Evolutionary conservation across 2,888 invertebrate species (phyloP).

Genomic region (Rhingia campestris): DNA sequence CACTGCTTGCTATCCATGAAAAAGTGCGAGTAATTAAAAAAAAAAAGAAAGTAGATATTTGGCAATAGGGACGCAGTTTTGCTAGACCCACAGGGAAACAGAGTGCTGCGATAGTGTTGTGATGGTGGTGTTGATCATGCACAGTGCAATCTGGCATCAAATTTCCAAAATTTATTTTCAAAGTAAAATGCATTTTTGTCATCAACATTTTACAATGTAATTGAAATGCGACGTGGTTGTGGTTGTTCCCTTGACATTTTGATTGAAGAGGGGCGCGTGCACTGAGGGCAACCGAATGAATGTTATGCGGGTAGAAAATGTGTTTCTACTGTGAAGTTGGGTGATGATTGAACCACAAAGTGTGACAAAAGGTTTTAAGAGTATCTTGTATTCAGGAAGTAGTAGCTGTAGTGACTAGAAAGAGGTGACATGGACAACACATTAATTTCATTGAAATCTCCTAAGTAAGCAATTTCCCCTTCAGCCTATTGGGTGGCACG

Average conservation of each 20-base stretch:
- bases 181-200: conserved; percentile 28
- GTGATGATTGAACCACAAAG: background rate
- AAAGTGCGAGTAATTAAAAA: conserved; percentile 22
- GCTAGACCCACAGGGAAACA: conserved; percentile 22
- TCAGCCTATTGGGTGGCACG: too few species aligned
- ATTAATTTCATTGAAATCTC: too few species aligned
- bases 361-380: background rate
- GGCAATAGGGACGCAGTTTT: conserved; percentile 26
- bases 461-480: too few species aligned
- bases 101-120: background rate
- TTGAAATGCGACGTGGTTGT: conserved; percentile 44
- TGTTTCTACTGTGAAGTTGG: background rate
- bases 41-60: conserved; percentile 56
- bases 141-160: conserved; percentile 31
- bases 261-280: conserved; percentile 35
- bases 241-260: conserved; percentile 29
- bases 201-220: conserved; percentile 40
- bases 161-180: conserved; percentile 18
- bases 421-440: too few species aligned
- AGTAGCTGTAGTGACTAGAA: too few species aligned
- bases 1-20: background rate
- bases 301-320: conserved; percentile 50
- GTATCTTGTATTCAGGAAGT: too few species aligned
- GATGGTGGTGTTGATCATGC: conserved; percentile 23
- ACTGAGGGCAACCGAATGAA: background rate